Conservation (phyloP, 2,113 vertebrate genomes). For the Hydropotes inermis region DNA sequence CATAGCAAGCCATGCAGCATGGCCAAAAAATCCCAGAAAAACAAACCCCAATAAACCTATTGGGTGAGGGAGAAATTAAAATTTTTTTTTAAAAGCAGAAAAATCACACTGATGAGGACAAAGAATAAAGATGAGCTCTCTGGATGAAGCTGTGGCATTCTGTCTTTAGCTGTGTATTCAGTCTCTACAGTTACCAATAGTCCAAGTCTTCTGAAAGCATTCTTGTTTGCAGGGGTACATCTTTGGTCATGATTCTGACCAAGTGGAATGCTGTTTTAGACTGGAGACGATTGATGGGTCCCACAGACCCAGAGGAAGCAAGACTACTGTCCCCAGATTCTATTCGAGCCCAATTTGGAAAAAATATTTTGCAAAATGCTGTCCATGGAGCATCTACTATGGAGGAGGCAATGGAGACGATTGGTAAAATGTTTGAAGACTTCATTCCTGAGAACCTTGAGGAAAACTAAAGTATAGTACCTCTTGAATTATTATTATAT, state of each 20-base stretch:
- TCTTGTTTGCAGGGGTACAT: constrained; percentile 81
- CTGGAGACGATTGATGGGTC: constrained; percentile 88
- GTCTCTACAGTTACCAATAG: neutral
- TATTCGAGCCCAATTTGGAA: constrained; percentile 85
- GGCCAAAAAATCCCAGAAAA: neutral
- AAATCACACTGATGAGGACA: neutral
- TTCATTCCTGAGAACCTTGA: constrained; percentile 3
- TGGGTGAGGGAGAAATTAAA: neutral
- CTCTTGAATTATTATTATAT: neutral
- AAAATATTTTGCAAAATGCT: constrained; percentile 82
- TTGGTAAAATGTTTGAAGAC: constrained; percentile 83
- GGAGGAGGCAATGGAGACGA: constrained; percentile 76
- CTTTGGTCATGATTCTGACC: constrained; percentile 83
- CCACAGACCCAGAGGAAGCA: constrained; percentile 84
- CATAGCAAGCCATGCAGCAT: neutral
- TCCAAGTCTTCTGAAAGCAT: neutral
- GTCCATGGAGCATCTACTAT: constrained; percentile 85
- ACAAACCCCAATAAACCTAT: neutral
- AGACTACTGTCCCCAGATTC: constrained; percentile 79
- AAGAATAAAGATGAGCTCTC: neutral
- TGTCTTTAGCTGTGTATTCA: neutral
- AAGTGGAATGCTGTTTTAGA: constrained; percentile 88
- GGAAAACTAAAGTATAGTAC: neutral
- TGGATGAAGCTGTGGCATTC: neutral
- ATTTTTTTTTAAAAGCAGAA: neutral